These are phyloP conservation scores for Sarcophaga carnaria DNA, from an alignment of 2,888 invertebrate species.

Conservation along the genomic window DNA sequence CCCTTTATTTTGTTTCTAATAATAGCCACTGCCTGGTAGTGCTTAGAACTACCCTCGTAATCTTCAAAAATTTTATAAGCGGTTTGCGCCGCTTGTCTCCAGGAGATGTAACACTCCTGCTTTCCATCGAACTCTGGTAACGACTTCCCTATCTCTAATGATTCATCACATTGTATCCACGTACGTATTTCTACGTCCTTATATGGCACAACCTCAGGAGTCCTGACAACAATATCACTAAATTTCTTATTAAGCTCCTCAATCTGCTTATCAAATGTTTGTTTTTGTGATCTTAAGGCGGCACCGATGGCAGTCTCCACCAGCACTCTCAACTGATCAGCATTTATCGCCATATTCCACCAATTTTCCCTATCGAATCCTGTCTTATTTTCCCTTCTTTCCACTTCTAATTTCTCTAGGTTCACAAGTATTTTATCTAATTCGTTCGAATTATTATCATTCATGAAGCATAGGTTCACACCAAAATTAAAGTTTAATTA, in stretches of 20 bases:
- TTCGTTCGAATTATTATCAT: background rate
- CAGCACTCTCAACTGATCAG: background rate
- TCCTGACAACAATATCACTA: constrained; percentile 6
- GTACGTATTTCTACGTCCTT: constrained; percentile 13
- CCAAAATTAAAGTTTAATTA: background rate
- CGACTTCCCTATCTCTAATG: constrained; percentile 38
- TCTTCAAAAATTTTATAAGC: constrained; percentile 43
- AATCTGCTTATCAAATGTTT: constrained; percentile 7
- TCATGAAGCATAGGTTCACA: background rate
- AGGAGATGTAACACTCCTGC: constrained; percentile 39
- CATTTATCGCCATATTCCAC: constrained; percentile 10
- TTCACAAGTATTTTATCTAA: background rate
- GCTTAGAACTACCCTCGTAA: constrained; percentile 37
- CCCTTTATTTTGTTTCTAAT: background rate
- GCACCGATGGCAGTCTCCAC: background rate
- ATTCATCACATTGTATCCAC: constrained; percentile 13
- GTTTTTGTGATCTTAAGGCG: constrained; percentile 11
- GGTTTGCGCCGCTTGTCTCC: constrained; percentile 42
- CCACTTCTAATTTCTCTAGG: background rate
- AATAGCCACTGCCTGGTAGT: constrained; percentile 34
- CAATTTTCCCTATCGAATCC: background rate
- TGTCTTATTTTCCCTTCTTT: background rate
- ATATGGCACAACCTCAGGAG: constrained; percentile 2
- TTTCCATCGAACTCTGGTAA: constrained; percentile 31
- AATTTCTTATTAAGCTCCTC: constrained; percentile 11